Evolutionary conservation across 2,888 invertebrate species (phyloP), one percentile per base, ranked within the genome.

Genomic region (Tiphia femorata): DNA sequence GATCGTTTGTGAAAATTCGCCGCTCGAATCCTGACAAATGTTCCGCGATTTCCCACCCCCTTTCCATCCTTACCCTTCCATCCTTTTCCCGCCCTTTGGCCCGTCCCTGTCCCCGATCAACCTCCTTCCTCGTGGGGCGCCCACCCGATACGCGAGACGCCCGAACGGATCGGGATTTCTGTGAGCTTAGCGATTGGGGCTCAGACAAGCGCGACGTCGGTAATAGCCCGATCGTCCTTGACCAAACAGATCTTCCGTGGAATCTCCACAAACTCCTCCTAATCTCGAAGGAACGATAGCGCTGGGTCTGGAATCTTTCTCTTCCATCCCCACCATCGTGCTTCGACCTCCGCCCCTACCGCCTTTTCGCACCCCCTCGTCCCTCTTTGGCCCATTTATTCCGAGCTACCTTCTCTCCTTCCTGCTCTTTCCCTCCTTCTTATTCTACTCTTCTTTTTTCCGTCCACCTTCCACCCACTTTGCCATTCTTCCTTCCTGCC

Each of bases 231-330:
- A 49, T 58, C 58, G 55, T 54, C 53, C 55, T 58, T 63, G 67
- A 63, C 60, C 60, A 67, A 67, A 67, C 63, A 67, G 67, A 67
- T 67, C 67, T 60, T 56, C 55, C 49, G 44, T 50, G 4, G 57
- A 55, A 54, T 59, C 50, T 53, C 41, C 8, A 49, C 50, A 60
- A 67, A 63, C 64, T 63, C 41, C 50, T 48, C 25, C 54, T 67
- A 67, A 67, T 67, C 55, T 60, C 43, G 51, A 37, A 44, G 44
- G 50, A 44, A 38, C 30, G 33, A 56, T 42, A 42, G 25, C 14
- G 37, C 46, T n/a, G n/a, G n/a, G 48, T 55, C 41, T 46, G 41
- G 25, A 35, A 46, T 58, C 44, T 54, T 53, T 49, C 40, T 25
- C 19, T 8, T 5, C 25, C 8, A 4, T n/a, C 8, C 33, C 14